Percentiles rank a stretch among this genome's conserved stretches.
Evolutionary conservation across 2,888 invertebrate genomes (phyloP).

Genomic region (Diabrotica balteata): DNA sequence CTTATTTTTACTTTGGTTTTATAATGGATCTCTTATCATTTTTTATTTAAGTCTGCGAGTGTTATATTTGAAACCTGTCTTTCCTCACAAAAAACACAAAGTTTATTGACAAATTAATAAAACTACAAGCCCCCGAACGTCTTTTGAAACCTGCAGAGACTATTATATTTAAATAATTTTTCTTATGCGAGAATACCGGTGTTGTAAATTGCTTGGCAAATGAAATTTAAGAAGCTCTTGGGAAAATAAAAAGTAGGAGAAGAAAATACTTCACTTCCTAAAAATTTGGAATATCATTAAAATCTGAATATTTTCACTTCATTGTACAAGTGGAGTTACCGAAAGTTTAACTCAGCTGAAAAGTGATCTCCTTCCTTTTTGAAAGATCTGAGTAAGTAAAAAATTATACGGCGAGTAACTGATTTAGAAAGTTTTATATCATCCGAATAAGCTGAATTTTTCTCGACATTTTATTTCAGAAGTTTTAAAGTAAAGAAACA

Average conservation of each 20-base stretch:
- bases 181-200: no score
- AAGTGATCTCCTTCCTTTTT: conserved; percentile 12
- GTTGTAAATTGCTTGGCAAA: background rate
- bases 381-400: conserved; percentile 28
- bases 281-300: conserved; percentile 19
- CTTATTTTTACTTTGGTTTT: no score
- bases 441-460: conserved; percentile 42
- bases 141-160: no score
- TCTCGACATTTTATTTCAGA: conserved; percentile 43
- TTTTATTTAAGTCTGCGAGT: no score
- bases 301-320: conserved; percentile 14
- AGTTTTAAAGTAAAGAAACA: conserved; percentile 45
- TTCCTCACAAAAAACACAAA: no score
- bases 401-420: conserved; percentile 45
- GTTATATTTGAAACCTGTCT: no score
- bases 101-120: no score
- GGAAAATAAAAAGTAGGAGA: background rate
- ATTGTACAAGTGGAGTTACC: conserved; percentile 6
- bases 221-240: background rate
- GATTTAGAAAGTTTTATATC: conserved; percentile 45
- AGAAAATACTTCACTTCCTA: background rate
- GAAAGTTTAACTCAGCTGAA: conserved; percentile 16
- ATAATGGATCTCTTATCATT: no score
- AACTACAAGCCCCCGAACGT: no score
- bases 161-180: no score